Base-by-base conservation (phyloP, 2,888 invertebrate genomes). In the Brachyopa scutellaris region DNA sequence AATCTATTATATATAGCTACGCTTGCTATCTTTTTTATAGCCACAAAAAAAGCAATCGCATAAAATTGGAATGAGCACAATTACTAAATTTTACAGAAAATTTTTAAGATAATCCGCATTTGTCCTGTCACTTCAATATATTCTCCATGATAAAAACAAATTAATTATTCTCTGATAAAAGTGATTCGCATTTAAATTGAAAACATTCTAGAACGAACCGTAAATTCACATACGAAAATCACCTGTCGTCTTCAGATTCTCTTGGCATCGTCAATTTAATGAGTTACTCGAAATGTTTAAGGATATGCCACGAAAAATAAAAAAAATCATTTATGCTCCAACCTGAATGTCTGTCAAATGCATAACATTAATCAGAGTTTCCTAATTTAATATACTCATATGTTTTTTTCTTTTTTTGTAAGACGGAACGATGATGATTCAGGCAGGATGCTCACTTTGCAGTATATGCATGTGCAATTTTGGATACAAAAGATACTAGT, bases 341-440 rank as follows among this genome's bases (percentile, higher is more conserved):
- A 23, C 19, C 31, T 59, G 45, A 66, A 53, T 61, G 61, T 57
- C 79, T 80, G 79, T 80, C 79, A 80, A 42, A 9, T 74, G 79
- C 79, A 80, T n/a, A 42, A 57, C 74, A 47, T 74, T 80, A 80
- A 80, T 80, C 79, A 76, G 74, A 80, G 61, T 80, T 80, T 80
- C 67, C 40, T 80, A 80, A 80, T 80, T 80, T 74, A 69, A 80
- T 80, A 47, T 61, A 70, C 19, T n/a, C n/a, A n/a, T n/a, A n/a
- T n/a, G n/a, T n/a, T n/a, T n/a, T n/a, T n/a, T n/a, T n/a, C n/a
- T n/a, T n/a, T n/a, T n/a, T n/a, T n/a, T n/a, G n/a, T n/a, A n/a
- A n/a, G n/a, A n/a, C n/a, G n/a, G 57, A 33, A 9, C 26, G 26
- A 69, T 31, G 21, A 74, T 66, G 42, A 51, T 13, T 31, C n/a